phyloP scores from a whole-genome alignment of 2,888 invertebrate species.

The Agrenia bidenticulata region DNA sequence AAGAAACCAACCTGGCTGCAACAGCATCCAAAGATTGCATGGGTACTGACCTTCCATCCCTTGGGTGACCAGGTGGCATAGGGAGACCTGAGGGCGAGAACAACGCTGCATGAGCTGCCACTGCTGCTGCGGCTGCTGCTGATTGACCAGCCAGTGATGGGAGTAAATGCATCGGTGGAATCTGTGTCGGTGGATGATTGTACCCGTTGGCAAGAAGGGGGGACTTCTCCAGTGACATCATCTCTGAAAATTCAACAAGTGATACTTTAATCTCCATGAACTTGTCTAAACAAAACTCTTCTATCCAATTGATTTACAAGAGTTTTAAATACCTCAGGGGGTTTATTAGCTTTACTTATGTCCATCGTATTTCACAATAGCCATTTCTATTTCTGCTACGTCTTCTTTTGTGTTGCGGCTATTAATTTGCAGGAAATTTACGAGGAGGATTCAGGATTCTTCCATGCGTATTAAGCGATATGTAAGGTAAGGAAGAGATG shows the following conservation, averaged over 20 bases:
- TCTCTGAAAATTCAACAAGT: conserved; percentile 43
- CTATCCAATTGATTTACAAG: too few relatives aligned
- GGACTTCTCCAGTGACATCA: conserved; percentile 78
- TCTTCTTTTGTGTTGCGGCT: too few relatives aligned
- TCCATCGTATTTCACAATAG: too few relatives aligned
- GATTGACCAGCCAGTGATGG: conserved; percentile 64
- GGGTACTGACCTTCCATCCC: conserved; percentile 76
- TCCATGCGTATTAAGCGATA: too few relatives aligned
- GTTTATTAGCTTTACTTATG: too few relatives aligned
- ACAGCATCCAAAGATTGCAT: conserved; percentile 70
- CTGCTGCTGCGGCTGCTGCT: conserved; percentile 55
- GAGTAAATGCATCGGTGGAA: conserved; percentile 93
- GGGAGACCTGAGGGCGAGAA: conserved; percentile 85
- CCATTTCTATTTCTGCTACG: too few relatives aligned
- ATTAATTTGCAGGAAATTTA: too few relatives aligned
- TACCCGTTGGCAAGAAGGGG: conserved; percentile 89
- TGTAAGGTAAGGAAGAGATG: too few relatives aligned
- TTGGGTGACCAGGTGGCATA: conserved; percentile 67
- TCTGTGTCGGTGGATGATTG: conserved; percentile 87
- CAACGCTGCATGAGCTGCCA: conserved; percentile 69
- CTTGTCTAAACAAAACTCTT: too few relatives aligned
- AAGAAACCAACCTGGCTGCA: conserved; percentile 68
- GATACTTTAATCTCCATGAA: too few relatives aligned
- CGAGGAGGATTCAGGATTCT: too few relatives aligned
- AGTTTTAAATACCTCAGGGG: too few relatives aligned